A percentile compares a stretch with the other conserved stretches of the same genome.
Conservation (phyloP, 2,113 vertebrate genomes). For the Thamnaconus septentrionalis region DNA sequence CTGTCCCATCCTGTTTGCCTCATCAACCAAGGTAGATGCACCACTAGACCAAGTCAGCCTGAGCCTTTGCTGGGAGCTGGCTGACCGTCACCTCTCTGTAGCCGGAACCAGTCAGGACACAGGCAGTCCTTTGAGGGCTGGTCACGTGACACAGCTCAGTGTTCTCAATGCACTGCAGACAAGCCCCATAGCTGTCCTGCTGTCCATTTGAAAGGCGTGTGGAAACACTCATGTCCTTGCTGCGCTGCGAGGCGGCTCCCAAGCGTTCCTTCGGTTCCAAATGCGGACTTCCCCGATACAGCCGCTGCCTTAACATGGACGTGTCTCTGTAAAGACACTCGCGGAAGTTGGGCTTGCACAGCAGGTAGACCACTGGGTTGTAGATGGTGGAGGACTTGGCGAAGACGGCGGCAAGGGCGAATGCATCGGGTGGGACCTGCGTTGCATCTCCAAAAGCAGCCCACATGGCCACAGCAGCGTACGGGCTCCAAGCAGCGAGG, state of each 20-base stretch:
- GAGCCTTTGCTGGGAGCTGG: conserved; percentile 55
- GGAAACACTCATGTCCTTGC: conserved; percentile 52
- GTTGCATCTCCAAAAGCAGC: conserved; percentile 72
- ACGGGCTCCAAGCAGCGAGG: conserved; percentile 82
- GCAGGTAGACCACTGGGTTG: conserved; percentile 81
- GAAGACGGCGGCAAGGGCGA: conserved; percentile 75
- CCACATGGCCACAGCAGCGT: conserved; percentile 78
- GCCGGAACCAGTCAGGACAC: conserved; percentile 56
- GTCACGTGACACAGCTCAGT: conserved; percentile 23
- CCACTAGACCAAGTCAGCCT: conserved; percentile 64
- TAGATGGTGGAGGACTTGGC: conserved; percentile 85
- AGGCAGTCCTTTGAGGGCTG: conserved; percentile 59
- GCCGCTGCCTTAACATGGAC: conserved; percentile 54
- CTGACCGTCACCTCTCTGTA: conserved; percentile 66
- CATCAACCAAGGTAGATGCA: neutral
- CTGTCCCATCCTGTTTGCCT: conserved; percentile 15
- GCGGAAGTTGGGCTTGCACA: conserved; percentile 83
- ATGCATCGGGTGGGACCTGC: conserved; percentile 70
- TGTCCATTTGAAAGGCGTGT: conserved; percentile 65
- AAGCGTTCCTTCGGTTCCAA: conserved; percentile 24
- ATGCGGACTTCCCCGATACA: conserved; percentile 55
- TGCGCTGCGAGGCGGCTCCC: conserved; percentile 29
- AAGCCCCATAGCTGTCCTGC: conserved; percentile 58
- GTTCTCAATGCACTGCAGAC: conserved; percentile 49
- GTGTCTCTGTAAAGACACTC: conserved; percentile 69